These are phyloP conservation scores for Drosophila sechellia DNA, from an alignment of 1,140 invertebrate species.

Conservation along the genomic window DNA sequence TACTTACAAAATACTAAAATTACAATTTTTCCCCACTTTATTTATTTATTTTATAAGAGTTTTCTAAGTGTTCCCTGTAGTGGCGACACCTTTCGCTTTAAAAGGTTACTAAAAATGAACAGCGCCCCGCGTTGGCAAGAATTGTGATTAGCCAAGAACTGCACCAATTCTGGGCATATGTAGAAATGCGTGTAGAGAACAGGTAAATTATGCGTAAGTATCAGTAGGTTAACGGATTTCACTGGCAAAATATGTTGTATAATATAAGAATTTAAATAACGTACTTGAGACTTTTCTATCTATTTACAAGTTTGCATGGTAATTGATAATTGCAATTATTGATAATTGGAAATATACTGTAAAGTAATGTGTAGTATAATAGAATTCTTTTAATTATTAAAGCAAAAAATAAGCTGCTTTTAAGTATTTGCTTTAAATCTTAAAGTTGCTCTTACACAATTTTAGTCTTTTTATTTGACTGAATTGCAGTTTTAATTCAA, in stretches of 20 bases:
- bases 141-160: conserved; percentile 17
- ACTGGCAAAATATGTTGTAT: neutral
- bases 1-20: no score
- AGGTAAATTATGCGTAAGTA: neutral
- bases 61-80: neutral
- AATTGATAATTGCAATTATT: no score
- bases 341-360: no score
- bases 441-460: neutral
- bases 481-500: neutral
- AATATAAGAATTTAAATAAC: no score
- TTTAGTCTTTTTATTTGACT: conserved; percentile 29
- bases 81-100: conserved; percentile 12
- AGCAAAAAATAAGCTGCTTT: neutral
- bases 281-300: neutral
- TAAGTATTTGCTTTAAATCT: neutral
- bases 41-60: no score
- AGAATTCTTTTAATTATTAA: no score
- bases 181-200: conserved; percentile 1
- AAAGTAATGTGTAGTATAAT: no score
- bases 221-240: neutral
- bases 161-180: conserved; percentile 16
- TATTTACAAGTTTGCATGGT: neutral
- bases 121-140: conserved; percentile 16
- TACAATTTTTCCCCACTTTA: neutral
- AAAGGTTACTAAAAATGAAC: neutral